These are phyloP conservation scores for Thymelicus acteon DNA, from an alignment of 2,888 invertebrate genomes.

Conservation along the genomic window DNA sequence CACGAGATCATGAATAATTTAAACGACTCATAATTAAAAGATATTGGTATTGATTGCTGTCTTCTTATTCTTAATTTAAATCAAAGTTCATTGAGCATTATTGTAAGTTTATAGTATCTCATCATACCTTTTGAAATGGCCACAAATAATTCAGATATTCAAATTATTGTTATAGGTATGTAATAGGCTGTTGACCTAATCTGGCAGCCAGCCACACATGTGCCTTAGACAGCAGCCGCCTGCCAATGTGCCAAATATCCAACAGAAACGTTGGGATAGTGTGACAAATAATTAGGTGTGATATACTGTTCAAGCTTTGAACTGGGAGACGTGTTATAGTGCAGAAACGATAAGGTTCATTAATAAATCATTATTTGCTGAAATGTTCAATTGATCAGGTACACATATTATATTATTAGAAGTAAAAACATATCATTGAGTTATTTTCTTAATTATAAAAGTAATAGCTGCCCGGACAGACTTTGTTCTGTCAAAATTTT, in stretches of 20 bases:
- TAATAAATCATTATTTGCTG: too few species aligned
- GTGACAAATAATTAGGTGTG: not conserved
- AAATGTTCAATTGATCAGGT: too few species aligned
- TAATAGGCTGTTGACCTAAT: slow-evolving; percentile 68
- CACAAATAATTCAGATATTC: slow-evolving; percentile 1
- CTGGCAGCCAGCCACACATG: slow-evolving; percentile 64
- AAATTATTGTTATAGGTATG: slow-evolving; percentile 21
- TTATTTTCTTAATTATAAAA: too few species aligned
- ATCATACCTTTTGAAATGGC: not conserved
- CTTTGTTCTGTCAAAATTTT: too few species aligned
- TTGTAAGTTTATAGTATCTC: not conserved
- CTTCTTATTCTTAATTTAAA: too few species aligned
- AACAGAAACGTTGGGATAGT: slow-evolving; percentile 6
- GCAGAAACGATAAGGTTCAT: not conserved
- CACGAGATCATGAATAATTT: too few species aligned
- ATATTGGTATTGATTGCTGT: too few species aligned
- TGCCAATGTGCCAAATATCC: slow-evolving; percentile 42
- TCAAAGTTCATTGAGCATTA: too few species aligned
- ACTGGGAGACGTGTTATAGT: not conserved
- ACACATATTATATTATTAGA: too few species aligned
- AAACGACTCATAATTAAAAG: too few species aligned
- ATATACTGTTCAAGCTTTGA: not conserved
- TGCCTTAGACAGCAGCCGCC: slow-evolving; percentile 45
- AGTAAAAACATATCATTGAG: too few species aligned
- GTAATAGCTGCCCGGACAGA: too few species aligned